Percentiles rank a stretch among this genome's conserved stretches.
phyloP scores from a whole-genome alignment of 2,113 vertebrate genomes.

The Aphyosemion australe region DNA sequence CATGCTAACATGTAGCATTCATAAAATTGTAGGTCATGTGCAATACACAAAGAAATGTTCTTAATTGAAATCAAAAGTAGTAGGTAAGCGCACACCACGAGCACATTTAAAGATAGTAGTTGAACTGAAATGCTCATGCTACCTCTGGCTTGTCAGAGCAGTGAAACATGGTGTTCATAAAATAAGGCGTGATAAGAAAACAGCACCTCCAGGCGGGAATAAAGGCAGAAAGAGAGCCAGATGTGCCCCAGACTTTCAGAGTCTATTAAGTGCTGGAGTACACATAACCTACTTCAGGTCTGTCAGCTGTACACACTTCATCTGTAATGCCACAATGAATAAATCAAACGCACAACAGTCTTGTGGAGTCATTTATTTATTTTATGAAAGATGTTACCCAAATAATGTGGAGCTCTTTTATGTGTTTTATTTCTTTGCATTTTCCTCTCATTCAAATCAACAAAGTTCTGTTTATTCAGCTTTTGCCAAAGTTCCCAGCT shows the following conservation, averaged over 20 bases:
- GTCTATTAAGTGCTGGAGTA: conserved; percentile 50
- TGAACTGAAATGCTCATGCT: conserved; percentile 25
- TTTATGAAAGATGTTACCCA: conserved; percentile 33
- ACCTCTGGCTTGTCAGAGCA: conserved; percentile 44
- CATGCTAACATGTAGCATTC: too few species aligned
- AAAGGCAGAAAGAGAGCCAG: conserved; percentile 53
- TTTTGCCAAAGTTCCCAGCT: conserved; percentile 40
- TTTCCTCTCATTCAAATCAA: conserved; percentile 2
- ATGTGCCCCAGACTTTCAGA: conserved; percentile 58
- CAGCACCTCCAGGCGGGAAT: conserved; percentile 51
- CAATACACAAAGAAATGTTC: too few species aligned
- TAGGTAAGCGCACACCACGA: too few species aligned
- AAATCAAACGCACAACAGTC: conserved; percentile 36
- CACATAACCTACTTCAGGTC: conserved; percentile 67
- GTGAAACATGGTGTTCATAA: conserved; percentile 32
- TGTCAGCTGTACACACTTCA: conserved; percentile 57
- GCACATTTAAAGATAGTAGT: background rate
- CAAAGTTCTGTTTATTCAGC: conserved; percentile 14
- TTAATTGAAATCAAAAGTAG: too few species aligned
- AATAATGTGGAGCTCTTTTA: conserved; percentile 6
- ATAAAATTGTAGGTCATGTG: too few species aligned
- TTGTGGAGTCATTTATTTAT: conserved; percentile 33
- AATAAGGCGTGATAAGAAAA: conserved; percentile 41
- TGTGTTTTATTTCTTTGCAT: background rate
- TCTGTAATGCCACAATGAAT: conserved; percentile 51